Evolutionary conservation across 2,888 invertebrate genomes (phyloP).

Genomic region (Steinernema hermaphroditum): DNA sequence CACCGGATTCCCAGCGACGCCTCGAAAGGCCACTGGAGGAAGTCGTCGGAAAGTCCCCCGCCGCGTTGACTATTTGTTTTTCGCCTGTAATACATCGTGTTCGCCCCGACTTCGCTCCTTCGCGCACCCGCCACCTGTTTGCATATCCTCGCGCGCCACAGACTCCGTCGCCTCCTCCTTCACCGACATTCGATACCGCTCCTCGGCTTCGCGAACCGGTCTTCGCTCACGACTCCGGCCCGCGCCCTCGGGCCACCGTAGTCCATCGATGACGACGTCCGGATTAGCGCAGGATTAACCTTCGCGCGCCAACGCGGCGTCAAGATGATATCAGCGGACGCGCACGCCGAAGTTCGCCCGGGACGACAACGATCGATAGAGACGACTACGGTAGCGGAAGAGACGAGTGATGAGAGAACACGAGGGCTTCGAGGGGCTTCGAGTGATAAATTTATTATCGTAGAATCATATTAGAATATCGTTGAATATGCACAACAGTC

Average conservation of each 20-base stretch:
- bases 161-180: background rate
- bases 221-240: slow-evolving; percentile 22
- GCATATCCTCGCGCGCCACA: slow-evolving; percentile 27
- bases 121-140: slow-evolving; percentile 29
- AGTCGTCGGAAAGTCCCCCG: slow-evolving; percentile 9
- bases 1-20: slow-evolving; percentile 13
- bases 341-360: slow-evolving; percentile 6
- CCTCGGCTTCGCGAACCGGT: slow-evolving; percentile 10
- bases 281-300: slow-evolving; percentile 28
- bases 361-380: slow-evolving; percentile 29
- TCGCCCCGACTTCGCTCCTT: slow-evolving; percentile 8
- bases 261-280: background rate
- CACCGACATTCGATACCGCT: slow-evolving; percentile 23
- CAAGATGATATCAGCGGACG: slow-evolving; percentile 19
- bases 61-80: slow-evolving; percentile 18
- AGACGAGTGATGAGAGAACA: background rate
- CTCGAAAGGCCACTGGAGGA: background rate
- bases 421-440: background rate
- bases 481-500: background rate
- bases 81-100: slow-evolving; percentile 31
- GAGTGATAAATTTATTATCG: slow-evolving; percentile 29
- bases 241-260: slow-evolving; percentile 1
- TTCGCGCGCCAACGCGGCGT: background rate
- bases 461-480: slow-evolving; percentile 18
- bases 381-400: slow-evolving; percentile 16